Conservation (phyloP, 2,888 invertebrate genomes). For the Apamea sordens region DNA sequence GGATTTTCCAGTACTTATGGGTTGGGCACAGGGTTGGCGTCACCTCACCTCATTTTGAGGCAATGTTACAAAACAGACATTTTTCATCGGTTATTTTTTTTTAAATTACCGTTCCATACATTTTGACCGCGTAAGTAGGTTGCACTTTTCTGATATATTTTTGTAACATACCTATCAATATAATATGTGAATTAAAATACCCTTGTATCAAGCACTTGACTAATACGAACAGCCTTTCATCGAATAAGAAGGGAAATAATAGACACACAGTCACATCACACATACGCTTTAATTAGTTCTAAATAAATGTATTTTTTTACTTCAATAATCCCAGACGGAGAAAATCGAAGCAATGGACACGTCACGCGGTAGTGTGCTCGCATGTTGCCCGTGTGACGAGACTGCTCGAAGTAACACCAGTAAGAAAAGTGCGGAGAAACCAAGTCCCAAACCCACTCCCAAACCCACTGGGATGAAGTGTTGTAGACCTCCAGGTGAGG, state of each 20-base stretch:
- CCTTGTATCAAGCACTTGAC: background rate
- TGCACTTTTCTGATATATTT: too few relatives aligned
- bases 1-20: background rate
- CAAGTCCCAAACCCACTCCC: conserved; percentile 32
- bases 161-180: too few relatives aligned
- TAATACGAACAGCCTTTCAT: background rate
- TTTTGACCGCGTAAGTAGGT: too few relatives aligned
- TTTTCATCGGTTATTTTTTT: too few relatives aligned
- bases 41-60: background rate
- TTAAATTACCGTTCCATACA: too few relatives aligned
- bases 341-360: conserved; percentile 87
- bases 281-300: background rate
- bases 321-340: conserved; percentile 74
- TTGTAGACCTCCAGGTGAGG: conserved; percentile 76
- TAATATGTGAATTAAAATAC: background rate
- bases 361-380: conserved; percentile 83
- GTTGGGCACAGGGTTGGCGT: background rate
- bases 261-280: background rate
- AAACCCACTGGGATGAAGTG: conserved; percentile 64
- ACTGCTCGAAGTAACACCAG: conserved; percentile 53
- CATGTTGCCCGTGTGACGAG: conserved; percentile 84
- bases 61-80: background rate
- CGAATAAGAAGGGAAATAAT: background rate
- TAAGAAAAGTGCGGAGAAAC: conserved; percentile 45
- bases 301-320: background rate